phyloP scores from a whole-genome alignment of 2,797 vertebrate genomes.

The Cyprinella venusta region DNA sequence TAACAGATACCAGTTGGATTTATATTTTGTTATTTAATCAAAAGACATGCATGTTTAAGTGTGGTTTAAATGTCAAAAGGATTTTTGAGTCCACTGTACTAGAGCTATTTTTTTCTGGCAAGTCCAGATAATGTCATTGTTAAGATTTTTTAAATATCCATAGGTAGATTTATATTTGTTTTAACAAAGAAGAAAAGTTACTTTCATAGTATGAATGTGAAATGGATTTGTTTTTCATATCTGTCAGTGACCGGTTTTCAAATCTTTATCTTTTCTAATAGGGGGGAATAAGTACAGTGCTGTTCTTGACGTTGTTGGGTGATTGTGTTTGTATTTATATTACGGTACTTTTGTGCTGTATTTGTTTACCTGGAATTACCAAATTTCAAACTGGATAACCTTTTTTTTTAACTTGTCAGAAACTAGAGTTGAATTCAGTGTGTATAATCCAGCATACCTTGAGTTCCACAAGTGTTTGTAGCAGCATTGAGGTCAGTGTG shows the following conservation, averaged over 20 bases:
- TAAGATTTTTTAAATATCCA: not conserved
- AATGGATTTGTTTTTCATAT: not conserved
- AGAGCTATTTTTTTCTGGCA: not conserved
- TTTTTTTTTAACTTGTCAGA: not conserved
- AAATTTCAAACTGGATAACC: not conserved
- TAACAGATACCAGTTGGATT: not conserved
- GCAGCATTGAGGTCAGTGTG: constrained; percentile 8
- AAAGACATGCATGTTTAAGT: not conserved
- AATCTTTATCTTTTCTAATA: not conserved
- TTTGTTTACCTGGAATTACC: constrained; percentile 12
- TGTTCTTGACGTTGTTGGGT: not conserved
- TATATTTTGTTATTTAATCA: not conserved
- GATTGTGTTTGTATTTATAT: not conserved
- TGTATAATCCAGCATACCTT: not conserved
- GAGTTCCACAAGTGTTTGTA: not conserved
- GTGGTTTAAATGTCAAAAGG: not conserved
- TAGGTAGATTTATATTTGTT: not conserved
- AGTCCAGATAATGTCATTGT: not conserved
- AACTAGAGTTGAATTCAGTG: not conserved
- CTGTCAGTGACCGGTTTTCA: constrained; percentile 16
- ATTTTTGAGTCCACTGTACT: not conserved
- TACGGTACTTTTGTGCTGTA: not conserved
- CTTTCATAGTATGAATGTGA: not conserved
- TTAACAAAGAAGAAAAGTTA: not conserved
- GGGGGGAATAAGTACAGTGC: not conserved